A percentile compares a stretch with the other conserved stretches of the same genome.
phyloP scores from a whole-genome alignment of 2,797 vertebrate species.

The Manis crassicaudata region DNA sequence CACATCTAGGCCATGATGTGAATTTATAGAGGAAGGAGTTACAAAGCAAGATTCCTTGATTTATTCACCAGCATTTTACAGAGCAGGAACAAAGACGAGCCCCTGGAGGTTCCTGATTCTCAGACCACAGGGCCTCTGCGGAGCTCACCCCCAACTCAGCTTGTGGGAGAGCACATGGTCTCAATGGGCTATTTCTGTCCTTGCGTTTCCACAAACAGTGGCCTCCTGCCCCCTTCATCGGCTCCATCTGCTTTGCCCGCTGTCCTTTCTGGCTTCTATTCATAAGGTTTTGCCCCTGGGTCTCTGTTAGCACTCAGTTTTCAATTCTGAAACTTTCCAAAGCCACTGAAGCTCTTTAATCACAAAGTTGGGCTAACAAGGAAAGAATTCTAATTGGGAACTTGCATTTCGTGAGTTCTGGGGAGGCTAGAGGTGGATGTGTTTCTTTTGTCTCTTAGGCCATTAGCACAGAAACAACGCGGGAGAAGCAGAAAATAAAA shows the following conservation, averaged over 20 bases:
- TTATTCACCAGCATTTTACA: constrained; percentile 53
- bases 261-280: constrained; percentile 59
- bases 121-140: background rate
- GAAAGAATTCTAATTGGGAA: constrained; percentile 78
- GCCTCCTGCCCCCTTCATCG: background rate
- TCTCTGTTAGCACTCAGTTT: constrained; percentile 54
- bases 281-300: constrained; percentile 67
- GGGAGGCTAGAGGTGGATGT: constrained; percentile 53
- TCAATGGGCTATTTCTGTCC: constrained; percentile 10
- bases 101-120: constrained; percentile 33
- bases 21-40: background rate
- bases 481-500: constrained; percentile 43
- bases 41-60: constrained; percentile 31
- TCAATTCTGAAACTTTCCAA: constrained; percentile 75
- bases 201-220: background rate
- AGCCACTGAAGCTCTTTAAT: constrained; percentile 81
- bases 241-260: constrained; percentile 19
- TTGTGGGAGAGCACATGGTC: background rate
- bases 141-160: background rate
- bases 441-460: constrained; percentile 70
- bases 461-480: constrained; percentile 40
- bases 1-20: background rate
- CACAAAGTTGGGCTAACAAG: constrained; percentile 64
- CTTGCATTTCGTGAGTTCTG: constrained; percentile 68
- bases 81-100: background rate